Evolutionary conservation across 2,888 invertebrate species (phyloP), one percentile per base, ranked within the genome.

Genomic region (Phyto melanocephala): DNA sequence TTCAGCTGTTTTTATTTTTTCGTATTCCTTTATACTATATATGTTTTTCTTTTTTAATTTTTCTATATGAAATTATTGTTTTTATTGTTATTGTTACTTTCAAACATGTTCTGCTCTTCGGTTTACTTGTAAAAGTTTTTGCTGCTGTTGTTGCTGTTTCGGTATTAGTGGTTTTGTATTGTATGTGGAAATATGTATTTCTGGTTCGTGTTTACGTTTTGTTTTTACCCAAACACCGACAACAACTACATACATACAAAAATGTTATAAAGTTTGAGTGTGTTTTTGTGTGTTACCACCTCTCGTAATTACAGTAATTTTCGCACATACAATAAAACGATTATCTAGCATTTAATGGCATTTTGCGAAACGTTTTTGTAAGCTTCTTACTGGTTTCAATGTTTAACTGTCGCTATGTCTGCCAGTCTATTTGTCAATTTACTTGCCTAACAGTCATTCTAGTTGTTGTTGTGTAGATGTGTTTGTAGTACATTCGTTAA

Each of bases 291-390:
- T 52, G 54, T 56, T 72, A 63, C 68, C 56, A 63, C 68, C 56
- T 72, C 40, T 68, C 22, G 62, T 77, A 81, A 81, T 77, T 81
- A 68, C 62, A 47, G 68, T 68, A 67, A 77, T 77, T 81, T 74
- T 62, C 62, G 28, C 58, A 56, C 72, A 72, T 42, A 71, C 76
- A 80, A 63, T 80, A 67, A 80, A 76, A 71, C 75, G 76, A 76
- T 80, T 80, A 80, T 60, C 35, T 65, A 35, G 28, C 58, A 65
- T 76, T 80, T 71, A 71, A 76, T 80, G 76, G 58, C 24, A 71
- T 71, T 80, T 70, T 70, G 62, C 56, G 7, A 52, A 54, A 28
- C 40, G 15, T 68, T 42, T 60, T 3, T 45, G 28, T 33, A 56
- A 71, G 28, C 15, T 54, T 40, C 42, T 22, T 60, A 22, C 17